Evolutionary conservation across 2,113 vertebrate species (phyloP), one percentile per base, ranked within the genome.

Genomic region (Pollimyrus isidori): DNA sequence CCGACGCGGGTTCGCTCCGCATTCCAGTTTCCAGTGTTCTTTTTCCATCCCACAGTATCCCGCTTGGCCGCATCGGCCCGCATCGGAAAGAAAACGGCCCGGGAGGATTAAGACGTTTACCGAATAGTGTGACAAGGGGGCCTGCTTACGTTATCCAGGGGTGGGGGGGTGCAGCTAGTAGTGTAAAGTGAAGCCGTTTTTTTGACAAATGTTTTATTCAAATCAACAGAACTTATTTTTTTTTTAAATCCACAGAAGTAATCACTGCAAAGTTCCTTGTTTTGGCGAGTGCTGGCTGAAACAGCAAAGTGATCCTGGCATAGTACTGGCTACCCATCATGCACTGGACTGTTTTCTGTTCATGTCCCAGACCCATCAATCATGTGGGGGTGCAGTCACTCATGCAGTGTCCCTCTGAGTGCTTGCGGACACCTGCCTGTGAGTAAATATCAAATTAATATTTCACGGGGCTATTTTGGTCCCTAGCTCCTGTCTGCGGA

Each of bases 1-100:
- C 48, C 82, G 69, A 83, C 58, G 84, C 92, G 7, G 0, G 58
- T 86, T 91, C 62, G 91, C 90, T 93, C 91, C 56, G 76, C 93
- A 90, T 84, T 89, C 42, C 48, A 83, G 89, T 83, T 88, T 62
- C 88, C 46, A 3, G 19, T 42, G 35, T 83, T 83, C 39, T 62
- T 84, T 35, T 53, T 49, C 49, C 52, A 45, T 80, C 26, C 35
- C 52, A 35, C 23, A 89, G 23, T 42, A 46, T 48, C 83, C 80
- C 39, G 15, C 50, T 53, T 30, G 85, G 85, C 50, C 13, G 17
- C 85, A 10, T 35, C 26, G 56, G 85, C 48, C 50, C 13, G 17
- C 85, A 4, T 35, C 26, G 56, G 88, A 88, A 62, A 62, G 46
- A n/a, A 80, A 82, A 88, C 39, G 1, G 73, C 30, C 73, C 13